Conservation (phyloP, 2,113 vertebrate genomes). For the Odobenus rosmarus region DNA sequence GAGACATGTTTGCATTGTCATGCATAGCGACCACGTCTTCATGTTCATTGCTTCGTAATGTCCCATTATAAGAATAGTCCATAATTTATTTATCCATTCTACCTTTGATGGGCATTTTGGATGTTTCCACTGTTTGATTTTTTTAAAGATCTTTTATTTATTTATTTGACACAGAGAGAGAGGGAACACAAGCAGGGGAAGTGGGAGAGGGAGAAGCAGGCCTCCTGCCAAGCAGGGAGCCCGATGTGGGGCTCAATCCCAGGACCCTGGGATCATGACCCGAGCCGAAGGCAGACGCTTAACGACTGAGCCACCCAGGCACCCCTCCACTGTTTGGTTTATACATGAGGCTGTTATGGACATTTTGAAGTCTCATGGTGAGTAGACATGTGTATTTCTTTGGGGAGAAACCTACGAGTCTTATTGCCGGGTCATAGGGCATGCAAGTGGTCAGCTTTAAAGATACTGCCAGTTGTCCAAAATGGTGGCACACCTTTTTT, state of each 20-base stretch:
- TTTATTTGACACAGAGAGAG: no score
- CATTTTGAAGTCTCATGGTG: not conserved
- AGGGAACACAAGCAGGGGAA: no score
- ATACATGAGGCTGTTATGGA: not conserved
- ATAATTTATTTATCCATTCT: not conserved
- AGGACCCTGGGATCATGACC: no score
- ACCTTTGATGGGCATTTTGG: not conserved
- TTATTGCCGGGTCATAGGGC: not conserved
- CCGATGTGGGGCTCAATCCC: no score
- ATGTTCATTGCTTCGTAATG: not conserved
- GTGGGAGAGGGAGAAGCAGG: no score
- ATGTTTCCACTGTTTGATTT: not conserved
- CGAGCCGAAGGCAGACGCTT: no score
- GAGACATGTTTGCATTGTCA: rapidly evolving
- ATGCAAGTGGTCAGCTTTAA: not conserved
- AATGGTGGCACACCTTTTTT: not conserved
- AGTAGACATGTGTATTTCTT: not conserved
- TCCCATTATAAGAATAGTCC: not conserved
- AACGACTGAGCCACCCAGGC: no score
- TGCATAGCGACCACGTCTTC: rapidly evolving
- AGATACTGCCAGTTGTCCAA: not conserved
- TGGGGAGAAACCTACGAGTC: not conserved
- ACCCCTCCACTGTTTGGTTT: not conserved
- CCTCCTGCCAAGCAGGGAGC: no score
- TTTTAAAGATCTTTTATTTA: not conserved